A percentile compares a stretch with the other conserved stretches of the same genome.
Conservation (phyloP, 2,888 invertebrate species). For the Electrophaes corylata region DNA sequence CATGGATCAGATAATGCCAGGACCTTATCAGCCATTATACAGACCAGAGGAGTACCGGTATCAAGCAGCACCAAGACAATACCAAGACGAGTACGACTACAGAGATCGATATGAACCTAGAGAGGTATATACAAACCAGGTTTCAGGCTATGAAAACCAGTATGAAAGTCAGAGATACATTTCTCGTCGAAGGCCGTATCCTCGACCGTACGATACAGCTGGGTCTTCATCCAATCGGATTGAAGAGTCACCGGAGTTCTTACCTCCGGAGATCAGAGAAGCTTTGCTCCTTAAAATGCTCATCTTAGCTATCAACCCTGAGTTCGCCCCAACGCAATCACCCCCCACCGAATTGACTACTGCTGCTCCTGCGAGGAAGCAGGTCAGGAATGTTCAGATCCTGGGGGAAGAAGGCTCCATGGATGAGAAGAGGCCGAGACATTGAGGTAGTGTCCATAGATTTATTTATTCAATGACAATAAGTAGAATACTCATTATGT, state of each 20-base stretch:
- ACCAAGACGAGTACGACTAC: constrained; percentile 74
- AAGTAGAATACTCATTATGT: constrained; percentile 67
- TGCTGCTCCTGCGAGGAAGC: constrained; percentile 81
- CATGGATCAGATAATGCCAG: constrained; percentile 77
- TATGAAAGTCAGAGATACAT: constrained; percentile 79
- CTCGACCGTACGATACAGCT: constrained; percentile 70
- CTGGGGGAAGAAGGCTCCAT: constrained; percentile 85
- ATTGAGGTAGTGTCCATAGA: constrained; percentile 55
- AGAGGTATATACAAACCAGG: constrained; percentile 69
- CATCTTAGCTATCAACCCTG: constrained; percentile 88
- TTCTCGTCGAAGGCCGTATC: constrained; percentile 67
- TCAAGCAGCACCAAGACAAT: constrained; percentile 56
- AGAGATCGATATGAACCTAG: constrained; percentile 63
- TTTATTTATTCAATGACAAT: constrained; percentile 50
- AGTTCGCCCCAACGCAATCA: constrained; percentile 73
- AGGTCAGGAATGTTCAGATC: constrained; percentile 89
- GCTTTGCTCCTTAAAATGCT: constrained; percentile 89
- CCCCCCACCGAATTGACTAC: constrained; percentile 76
- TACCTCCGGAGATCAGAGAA: constrained; percentile 89
- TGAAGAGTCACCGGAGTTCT: constrained; percentile 83
- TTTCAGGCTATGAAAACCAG: constrained; percentile 62
- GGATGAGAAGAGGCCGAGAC: constrained; percentile 65
- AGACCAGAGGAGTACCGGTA: constrained; percentile 64
- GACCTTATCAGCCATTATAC: constrained; percentile 61
- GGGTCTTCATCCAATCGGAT: constrained; percentile 71